Conservation (phyloP, 2,113 vertebrate genomes). For the Catagonus wagneri region DNA sequence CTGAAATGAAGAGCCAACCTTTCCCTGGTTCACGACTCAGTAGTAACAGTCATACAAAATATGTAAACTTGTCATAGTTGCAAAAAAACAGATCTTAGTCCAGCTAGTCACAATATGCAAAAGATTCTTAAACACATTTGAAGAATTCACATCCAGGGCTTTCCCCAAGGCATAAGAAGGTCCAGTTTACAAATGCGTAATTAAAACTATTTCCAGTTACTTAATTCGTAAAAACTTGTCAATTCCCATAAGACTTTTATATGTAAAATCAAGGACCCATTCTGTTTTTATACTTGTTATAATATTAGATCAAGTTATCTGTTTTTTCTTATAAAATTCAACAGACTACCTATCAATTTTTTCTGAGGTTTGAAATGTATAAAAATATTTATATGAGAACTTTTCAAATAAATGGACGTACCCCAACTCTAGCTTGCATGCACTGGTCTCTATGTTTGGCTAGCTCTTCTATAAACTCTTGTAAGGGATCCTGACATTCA, state of each 20-base stretch:
- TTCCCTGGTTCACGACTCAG: constrained; percentile 80
- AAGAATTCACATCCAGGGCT: constrained; percentile 64
- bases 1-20: constrained; percentile 79
- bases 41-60: constrained; percentile 85
- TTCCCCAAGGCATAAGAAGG: constrained; percentile 59
- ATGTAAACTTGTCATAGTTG: constrained; percentile 89
- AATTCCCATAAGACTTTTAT: constrained; percentile 2
- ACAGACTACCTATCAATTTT: not conserved
- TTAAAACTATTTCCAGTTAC: constrained; percentile 63
- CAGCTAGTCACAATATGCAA: constrained; percentile 73
- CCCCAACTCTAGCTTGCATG: not conserved
- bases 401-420: constrained; percentile 55
- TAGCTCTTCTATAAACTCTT: constrained; percentile 20
- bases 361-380: constrained; percentile 39
- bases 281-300: constrained; percentile 55
- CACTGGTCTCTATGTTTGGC: not conserved
- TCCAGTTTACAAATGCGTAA: constrained; percentile 65
- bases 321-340: constrained; percentile 55
- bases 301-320: constrained; percentile 27
- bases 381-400: constrained; percentile 58
- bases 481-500: constrained; percentile 32
- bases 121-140: constrained; percentile 73
- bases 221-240: constrained; percentile 59
- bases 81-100: constrained; percentile 86
- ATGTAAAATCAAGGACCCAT: constrained; percentile 24